Percentiles rank a stretch among this genome's conserved stretches.
phyloP scores from a whole-genome alignment of 1,140 invertebrate genomes.

The Streblospio benedicti region DNA sequence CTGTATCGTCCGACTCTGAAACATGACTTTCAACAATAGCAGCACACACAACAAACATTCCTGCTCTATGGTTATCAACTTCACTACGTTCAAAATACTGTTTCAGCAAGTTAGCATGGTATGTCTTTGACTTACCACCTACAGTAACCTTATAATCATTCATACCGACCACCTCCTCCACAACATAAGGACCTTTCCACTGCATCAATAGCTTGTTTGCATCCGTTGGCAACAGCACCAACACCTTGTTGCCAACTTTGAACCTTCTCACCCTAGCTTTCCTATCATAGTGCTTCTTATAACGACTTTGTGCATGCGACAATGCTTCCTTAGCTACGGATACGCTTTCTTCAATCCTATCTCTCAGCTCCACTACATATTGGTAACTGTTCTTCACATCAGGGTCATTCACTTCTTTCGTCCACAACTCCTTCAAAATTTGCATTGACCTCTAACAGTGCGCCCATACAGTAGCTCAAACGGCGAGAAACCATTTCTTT shows the following conservation, averaged over 20 bases:
- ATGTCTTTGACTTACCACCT: no score
- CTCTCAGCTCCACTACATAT: slow-evolving; percentile 1
- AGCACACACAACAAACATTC: no score
- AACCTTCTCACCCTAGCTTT: neutral
- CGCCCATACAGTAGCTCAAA: slow-evolving; percentile 33
- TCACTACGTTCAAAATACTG: no score
- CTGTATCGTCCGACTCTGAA: no score
- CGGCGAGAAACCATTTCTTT: slow-evolving; percentile 25
- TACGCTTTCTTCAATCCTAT: slow-evolving; percentile 19
- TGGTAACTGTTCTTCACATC: slow-evolving; percentile 18
- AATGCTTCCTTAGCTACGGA: slow-evolving; percentile 20
- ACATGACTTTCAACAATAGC: no score
- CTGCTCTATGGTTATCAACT: no score
- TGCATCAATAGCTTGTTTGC: no score
- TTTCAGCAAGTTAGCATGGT: no score
- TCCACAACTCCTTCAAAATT: slow-evolving; percentile 30
- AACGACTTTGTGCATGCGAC: slow-evolving; percentile 6
- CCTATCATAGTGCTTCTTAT: slow-evolving; percentile 16
- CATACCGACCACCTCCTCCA: no score
- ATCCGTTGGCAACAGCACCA: no score
- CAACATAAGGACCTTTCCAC: no score
- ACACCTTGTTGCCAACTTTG: neutral
- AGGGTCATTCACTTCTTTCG: slow-evolving; percentile 10
- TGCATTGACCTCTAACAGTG: slow-evolving; percentile 25
- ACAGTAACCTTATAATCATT: no score